Conservation (phyloP, 2,797 vertebrate genomes). For the Ispidina lecontei region DNA sequence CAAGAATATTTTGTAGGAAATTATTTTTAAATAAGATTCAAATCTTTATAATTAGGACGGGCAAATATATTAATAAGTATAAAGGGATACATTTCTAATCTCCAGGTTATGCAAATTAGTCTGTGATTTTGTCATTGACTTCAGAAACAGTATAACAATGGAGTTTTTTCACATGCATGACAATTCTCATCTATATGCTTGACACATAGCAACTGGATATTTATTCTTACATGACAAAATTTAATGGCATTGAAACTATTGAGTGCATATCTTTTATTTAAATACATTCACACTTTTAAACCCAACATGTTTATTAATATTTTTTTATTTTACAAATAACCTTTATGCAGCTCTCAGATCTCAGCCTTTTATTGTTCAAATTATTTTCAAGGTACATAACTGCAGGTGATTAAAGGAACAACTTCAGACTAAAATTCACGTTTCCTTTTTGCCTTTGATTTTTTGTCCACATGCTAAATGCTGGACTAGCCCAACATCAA, state of each 20-base stretch:
- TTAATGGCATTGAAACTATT: constrained; percentile 17
- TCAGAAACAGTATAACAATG: constrained; percentile 78
- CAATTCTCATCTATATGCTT: constrained; percentile 62
- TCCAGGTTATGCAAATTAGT: constrained; percentile 80
- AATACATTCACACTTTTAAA: constrained; percentile 27
- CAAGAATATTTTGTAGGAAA: constrained; percentile 79
- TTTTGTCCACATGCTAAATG: not conserved
- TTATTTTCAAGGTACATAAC: not conserved
- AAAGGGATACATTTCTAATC: constrained; percentile 83
- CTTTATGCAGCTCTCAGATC: not conserved
- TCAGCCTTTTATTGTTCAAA: not conserved
- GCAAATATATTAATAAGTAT: constrained; percentile 83
- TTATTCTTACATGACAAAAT: constrained; percentile 13
- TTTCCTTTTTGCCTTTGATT: not conserved
- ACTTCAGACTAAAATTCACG: not conserved
- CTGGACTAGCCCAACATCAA: not conserved
- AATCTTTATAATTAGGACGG: constrained; percentile 86
- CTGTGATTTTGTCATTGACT: constrained; percentile 79
- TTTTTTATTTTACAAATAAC: not conserved
- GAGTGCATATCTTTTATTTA: constrained; percentile 35
- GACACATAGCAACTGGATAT: constrained; percentile 48
- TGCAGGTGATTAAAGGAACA: not conserved
- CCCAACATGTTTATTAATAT: not conserved
- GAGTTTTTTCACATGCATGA: constrained; percentile 61
- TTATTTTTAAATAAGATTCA: constrained; percentile 81